Percentiles rank a stretch among this genome's conserved stretches.
Conservation (phyloP, 2,888 invertebrate genomes). For the Cosmia pyralina region DNA sequence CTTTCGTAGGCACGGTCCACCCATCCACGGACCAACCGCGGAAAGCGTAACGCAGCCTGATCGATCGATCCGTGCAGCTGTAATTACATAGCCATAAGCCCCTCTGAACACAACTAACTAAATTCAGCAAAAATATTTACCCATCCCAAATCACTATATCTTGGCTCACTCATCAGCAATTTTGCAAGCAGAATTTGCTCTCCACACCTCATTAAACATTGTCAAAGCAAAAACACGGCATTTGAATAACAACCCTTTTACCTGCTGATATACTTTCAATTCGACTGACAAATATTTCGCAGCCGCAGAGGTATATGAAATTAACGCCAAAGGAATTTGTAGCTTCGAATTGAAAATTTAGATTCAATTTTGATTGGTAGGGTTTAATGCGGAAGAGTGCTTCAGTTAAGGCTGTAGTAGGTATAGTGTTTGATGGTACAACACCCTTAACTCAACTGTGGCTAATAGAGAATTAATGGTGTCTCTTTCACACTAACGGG, state of each 20-base stretch:
- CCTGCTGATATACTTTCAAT: neutral
- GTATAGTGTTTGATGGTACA: constrained; percentile 36
- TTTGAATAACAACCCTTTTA: constrained; percentile 14
- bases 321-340: constrained; percentile 17
- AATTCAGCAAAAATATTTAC: constrained; percentile 23
- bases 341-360: rapidly evolving
- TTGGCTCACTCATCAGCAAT: constrained; percentile 17
- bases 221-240: constrained; percentile 8
- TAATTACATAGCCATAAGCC: too few species aligned
- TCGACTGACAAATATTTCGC: neutral
- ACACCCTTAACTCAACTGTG: constrained; percentile 38
- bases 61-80: too few species aligned
- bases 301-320: neutral
- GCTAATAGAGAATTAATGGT: constrained; percentile 36
- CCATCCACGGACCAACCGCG: too few species aligned
- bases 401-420: constrained; percentile 4
- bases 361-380: constrained; percentile 4
- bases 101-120: constrained; percentile 8
- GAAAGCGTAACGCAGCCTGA: too few species aligned
- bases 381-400: neutral
- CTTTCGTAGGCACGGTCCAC: too few species aligned
- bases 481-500: constrained; percentile 34
- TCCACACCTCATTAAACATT: constrained; percentile 38
- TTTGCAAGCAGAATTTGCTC: constrained; percentile 21
- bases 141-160: constrained; percentile 6